A percentile compares a stretch with the other conserved stretches of the same genome.
phyloP scores from a whole-genome alignment of 2,797 vertebrate species.

The Neosilurus hyrtlii region DNA sequence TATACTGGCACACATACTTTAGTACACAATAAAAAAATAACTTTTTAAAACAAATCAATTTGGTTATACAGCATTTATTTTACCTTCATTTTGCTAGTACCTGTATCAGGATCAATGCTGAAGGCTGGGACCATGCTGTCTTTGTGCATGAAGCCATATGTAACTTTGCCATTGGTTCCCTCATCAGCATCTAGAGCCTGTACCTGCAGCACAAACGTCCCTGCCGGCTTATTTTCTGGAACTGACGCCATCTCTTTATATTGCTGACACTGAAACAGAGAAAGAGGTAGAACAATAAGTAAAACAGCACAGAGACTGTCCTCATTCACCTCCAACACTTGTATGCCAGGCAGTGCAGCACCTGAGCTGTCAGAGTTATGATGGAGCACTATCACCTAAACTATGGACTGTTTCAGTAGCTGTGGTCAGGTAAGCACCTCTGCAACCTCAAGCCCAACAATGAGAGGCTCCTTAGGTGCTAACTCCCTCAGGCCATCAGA shows the following conservation, averaged over 20 bases:
- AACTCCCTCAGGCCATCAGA: too few species aligned
- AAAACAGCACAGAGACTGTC: neutral
- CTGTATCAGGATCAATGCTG: slow-evolving; percentile 85
- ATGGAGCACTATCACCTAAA: too few species aligned
- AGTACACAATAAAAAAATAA: neutral
- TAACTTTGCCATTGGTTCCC: slow-evolving; percentile 83
- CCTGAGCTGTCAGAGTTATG: too few species aligned
- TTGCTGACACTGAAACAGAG: slow-evolving; percentile 76
- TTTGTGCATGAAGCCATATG: slow-evolving; percentile 88
- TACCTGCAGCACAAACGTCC: slow-evolving; percentile 84
- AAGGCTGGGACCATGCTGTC: slow-evolving; percentile 84
- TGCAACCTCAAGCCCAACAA: too few species aligned
- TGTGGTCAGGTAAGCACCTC: too few species aligned
- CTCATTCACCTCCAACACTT: too few species aligned
- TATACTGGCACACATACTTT: too few species aligned
- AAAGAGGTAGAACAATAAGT: neutral
- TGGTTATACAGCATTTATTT: neutral
- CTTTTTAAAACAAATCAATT: neutral
- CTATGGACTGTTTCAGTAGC: too few species aligned
- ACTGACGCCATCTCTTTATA: slow-evolving; percentile 82
- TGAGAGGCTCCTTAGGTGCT: too few species aligned
- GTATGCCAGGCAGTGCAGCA: too few species aligned
- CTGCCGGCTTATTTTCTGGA: slow-evolving; percentile 84
- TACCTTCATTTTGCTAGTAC: slow-evolving; percentile 57
- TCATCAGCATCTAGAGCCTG: slow-evolving; percentile 87